Conservation (phyloP, 2,888 invertebrate genomes). For the Stramonita haemastoma region DNA sequence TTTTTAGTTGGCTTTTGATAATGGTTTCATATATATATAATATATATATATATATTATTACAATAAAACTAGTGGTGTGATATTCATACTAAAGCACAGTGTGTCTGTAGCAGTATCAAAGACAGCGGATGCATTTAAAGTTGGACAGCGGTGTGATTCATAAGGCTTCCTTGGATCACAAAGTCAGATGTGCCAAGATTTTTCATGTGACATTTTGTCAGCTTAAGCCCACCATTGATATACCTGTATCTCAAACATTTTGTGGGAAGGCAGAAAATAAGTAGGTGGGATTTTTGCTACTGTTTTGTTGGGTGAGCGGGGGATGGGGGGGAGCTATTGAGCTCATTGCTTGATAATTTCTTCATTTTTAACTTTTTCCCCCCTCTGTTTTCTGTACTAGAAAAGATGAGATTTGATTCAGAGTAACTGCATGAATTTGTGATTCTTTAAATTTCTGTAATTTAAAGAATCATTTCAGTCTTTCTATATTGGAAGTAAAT, state of each 20-base stretch:
- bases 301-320: neutral
- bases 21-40: neutral
- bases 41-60: neutral
- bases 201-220: neutral
- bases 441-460: too few species aligned
- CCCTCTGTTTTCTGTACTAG: too few species aligned
- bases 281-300: neutral
- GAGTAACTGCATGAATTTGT: too few species aligned
- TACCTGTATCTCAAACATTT: neutral
- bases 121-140: neutral
- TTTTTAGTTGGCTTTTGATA: neutral
- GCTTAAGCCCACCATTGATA: neutral
- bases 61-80: neutral
- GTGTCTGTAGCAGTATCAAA: neutral
- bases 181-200: constrained; percentile 23
- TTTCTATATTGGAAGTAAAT: too few species aligned
- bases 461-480: too few species aligned
- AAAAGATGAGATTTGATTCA: too few species aligned
- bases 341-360: too few species aligned
- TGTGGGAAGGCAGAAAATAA: neutral
- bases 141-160: neutral
- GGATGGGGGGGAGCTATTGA: too few species aligned
- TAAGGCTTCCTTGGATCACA: neutral
- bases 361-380: too few species aligned
- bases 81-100: neutral